phyloP scores from a whole-genome alignment of 2,113 vertebrate genomes.

The Oreocharis arfaki region DNA sequence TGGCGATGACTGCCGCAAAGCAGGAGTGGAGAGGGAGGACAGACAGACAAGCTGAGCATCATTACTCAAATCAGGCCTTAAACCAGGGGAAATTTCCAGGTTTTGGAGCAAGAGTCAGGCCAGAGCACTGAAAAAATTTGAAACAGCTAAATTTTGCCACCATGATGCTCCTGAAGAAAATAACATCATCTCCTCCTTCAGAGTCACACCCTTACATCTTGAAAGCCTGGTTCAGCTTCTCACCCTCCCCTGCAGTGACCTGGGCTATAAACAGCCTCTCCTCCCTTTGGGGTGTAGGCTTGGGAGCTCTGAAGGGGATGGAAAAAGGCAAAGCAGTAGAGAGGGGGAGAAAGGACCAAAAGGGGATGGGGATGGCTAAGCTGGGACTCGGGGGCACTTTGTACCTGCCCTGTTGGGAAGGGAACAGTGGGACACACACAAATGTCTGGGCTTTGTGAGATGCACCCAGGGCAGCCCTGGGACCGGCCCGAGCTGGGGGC shows the following conservation, averaged over 20 bases:
- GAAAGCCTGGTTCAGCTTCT: background rate
- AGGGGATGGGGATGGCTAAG: too few relatives aligned
- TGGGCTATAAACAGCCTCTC: background rate
- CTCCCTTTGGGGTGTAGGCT: background rate
- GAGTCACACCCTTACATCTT: background rate
- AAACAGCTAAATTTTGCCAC: background rate
- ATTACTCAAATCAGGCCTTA: background rate
- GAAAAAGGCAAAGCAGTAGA: background rate
- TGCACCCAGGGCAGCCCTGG: background rate
- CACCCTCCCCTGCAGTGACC: background rate
- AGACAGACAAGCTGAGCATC: background rate
- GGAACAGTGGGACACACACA: too few relatives aligned
- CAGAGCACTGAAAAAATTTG: background rate
- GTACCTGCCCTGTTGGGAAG: background rate
- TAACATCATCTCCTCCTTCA: background rate
- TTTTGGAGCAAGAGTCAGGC: background rate
- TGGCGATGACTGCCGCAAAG: background rate
- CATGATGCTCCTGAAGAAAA: background rate
- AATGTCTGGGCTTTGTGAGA: fast-evolving
- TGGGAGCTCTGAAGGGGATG: background rate
- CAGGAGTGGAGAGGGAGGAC: background rate
- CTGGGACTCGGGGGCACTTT: fast-evolving
- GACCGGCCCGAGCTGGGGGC: background rate
- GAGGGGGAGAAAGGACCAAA: background rate
- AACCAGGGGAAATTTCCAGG: background rate